Evolutionary conservation across 2,113 vertebrate species (phyloP), one percentile per base, ranked within the genome.

Genomic region (Diadophis punctatus): DNA sequence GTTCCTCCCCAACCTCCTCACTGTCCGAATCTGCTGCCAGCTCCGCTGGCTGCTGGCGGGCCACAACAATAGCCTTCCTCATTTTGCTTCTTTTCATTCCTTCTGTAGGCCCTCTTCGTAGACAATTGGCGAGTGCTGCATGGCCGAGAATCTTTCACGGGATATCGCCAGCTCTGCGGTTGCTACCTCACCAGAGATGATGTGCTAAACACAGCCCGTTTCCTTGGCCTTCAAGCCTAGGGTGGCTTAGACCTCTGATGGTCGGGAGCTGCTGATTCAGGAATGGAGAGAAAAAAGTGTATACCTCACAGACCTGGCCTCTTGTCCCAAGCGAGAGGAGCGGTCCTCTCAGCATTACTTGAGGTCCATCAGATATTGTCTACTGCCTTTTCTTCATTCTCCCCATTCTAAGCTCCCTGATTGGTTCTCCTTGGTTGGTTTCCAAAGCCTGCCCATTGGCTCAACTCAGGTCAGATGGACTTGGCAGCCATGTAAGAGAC

Each of bases 111-210:
- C 0, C 95, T 99, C 92, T 99, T 99, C 91, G 96, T 99, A 25
- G 99, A 99, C 93, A 99, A 99, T 97, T 99, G 99, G 99, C 97
- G 98, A 0, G 97, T 99, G 10, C 96, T 99, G 94, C 99, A 99
- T 0, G 99, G 98, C 2, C 97, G 99, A 89, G 99, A 99, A 51
- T 98, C 98, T 0, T 99, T 99, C 97, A 99, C 98, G 0, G 99
- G 99, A 2, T 97, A 97, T 93, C 97, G 98, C 68, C 98, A 98
- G 94, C 97, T 99, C 30, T 99, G 99, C 3, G 99, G 99, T 52
- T 99, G 99, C 93, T 99, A 99, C 94, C 97, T 99, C 97, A 98
- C 98, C 0, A 97, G 98, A 91, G 99, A 99, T 0, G 99, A 99
- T 0, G 94, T 98, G 84, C 97, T 99, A 48, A 99, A 98, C 96